Evolutionary conservation across 2,888 invertebrate genomes (phyloP).

Genomic region (Campoplex capitator): DNA sequence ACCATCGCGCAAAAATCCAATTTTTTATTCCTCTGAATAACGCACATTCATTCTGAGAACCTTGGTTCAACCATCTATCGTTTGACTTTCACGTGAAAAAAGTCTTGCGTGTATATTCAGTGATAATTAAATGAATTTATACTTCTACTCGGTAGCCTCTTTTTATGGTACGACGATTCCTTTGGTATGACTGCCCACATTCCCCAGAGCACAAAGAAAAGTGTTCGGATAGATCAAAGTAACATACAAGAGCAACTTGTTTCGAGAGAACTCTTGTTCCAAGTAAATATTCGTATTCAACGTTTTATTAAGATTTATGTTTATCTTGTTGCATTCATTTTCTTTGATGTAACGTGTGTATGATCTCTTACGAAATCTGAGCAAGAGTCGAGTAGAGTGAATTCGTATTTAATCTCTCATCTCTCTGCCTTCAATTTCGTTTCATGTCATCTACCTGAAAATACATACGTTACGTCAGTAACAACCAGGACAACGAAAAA

Average conservation of each 20-base stretch:
- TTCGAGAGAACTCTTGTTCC: background rate
- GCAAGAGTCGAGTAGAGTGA: background rate
- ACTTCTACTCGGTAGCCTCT: conserved; percentile 8
- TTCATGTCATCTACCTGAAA: conserved; percentile 42
- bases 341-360: background rate
- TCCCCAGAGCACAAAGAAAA: background rate
- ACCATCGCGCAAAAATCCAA: background rate
- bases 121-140: conserved; percentile 1
- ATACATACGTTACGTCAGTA: conserved; percentile 2
- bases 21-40: background rate
- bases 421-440: conserved; percentile 32
- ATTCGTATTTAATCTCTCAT: conserved; percentile 30
- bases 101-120: conserved; percentile 18
- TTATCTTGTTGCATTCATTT: conserved; percentile 25
- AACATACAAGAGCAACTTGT: conserved; percentile 4
- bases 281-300: conserved; percentile 47
- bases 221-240: conserved; percentile 50
- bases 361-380: conserved; percentile 3
- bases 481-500: background rate
- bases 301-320: conserved; percentile 60
- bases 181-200: conserved; percentile 37
- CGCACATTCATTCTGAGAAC: background rate
- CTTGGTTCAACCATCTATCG: background rate
- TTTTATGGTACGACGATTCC: conserved; percentile 5
- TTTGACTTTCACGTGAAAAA: conserved; percentile 7